Percentiles rank a stretch among this genome's conserved stretches.
phyloP scores from a whole-genome alignment of 2,797 vertebrate genomes.

The Enteromius thamalakanensis region DNA sequence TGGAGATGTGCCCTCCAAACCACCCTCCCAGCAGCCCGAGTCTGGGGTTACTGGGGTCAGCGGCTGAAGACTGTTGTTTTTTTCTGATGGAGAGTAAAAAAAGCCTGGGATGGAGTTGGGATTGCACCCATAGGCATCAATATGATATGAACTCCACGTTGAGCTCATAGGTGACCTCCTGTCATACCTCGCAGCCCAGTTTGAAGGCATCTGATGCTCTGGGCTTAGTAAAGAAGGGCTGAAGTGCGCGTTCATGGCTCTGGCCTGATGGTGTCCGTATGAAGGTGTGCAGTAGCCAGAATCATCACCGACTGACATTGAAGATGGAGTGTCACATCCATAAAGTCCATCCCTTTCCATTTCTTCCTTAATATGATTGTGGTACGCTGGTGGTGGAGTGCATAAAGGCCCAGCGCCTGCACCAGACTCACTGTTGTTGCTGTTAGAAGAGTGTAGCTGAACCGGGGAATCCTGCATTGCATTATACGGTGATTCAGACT shows the following conservation, averaged over 20 bases:
- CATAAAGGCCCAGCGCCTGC: slow-evolving; percentile 37
- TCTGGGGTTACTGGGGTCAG: slow-evolving; percentile 66
- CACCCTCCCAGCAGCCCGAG: slow-evolving; percentile 72
- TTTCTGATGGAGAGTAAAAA: slow-evolving; percentile 62
- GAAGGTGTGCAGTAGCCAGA: slow-evolving; percentile 60
- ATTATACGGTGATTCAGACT: slow-evolving; percentile 49
- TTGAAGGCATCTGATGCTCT: slow-evolving; percentile 44
- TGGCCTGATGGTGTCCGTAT: slow-evolving; percentile 59
- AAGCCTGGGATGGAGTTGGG: slow-evolving; percentile 47
- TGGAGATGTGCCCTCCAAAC: slow-evolving; percentile 60
- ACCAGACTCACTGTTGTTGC: slow-evolving; percentile 32
- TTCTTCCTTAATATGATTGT: slow-evolving; percentile 69
- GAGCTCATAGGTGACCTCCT: slow-evolving; percentile 54
- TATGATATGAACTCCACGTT: slow-evolving; percentile 64
- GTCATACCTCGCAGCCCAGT: slow-evolving; percentile 62
- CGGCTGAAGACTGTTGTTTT: slow-evolving; percentile 55
- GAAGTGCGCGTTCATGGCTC: slow-evolving; percentile 35
- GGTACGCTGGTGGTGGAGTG: slow-evolving; percentile 62
- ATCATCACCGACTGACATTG: slow-evolving; percentile 49
- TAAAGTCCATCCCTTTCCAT: slow-evolving; percentile 64
- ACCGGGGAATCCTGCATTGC: slow-evolving; percentile 50
- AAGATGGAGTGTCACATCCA: slow-evolving; percentile 57
- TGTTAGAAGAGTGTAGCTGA: slow-evolving; percentile 36
- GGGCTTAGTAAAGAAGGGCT: slow-evolving; percentile 51
- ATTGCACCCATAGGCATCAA: slow-evolving; percentile 61